Conservation (phyloP, 2,888 invertebrate species). For the Hypomecis atomaria region DNA sequence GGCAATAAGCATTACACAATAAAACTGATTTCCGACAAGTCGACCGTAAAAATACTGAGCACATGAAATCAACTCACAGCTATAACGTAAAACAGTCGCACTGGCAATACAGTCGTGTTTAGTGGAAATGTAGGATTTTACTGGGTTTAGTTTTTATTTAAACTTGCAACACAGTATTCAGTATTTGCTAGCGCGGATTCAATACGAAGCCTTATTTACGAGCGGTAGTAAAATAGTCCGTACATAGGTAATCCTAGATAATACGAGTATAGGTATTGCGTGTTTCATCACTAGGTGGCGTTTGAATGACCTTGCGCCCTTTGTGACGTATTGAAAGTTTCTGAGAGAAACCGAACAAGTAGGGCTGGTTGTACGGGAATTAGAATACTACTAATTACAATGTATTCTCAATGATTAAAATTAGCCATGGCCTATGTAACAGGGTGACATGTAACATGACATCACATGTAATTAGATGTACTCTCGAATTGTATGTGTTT, state of each 20-base stretch:
- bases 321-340: slow-evolving; percentile 45
- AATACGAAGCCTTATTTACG: slow-evolving; percentile 24
- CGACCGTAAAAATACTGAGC: not conserved
- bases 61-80: not conserved
- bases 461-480: no score
- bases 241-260: slow-evolving; percentile 21
- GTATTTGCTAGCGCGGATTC: slow-evolving; percentile 19
- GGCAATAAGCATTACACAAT: no score
- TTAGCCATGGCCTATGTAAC: no score
- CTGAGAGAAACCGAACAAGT: not conserved
- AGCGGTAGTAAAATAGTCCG: slow-evolving; percentile 19
- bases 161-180: slow-evolving; percentile 19
- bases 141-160: slow-evolving; percentile 20
- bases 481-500: no score
- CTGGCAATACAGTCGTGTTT: slow-evolving; percentile 12
- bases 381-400: no score
- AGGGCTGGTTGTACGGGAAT: not conserved
- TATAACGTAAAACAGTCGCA: not conserved
- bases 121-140: slow-evolving; percentile 16
- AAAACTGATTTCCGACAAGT: not conserved
- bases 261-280: slow-evolving; percentile 9
- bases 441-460: no score
- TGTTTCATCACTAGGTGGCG: slow-evolving; percentile 45
- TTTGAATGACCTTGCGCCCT: slow-evolving; percentile 49
- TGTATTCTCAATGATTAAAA: no score